Conservation (phyloP, 1,140 invertebrate species). For the Drosophila tropicalis region DNA sequence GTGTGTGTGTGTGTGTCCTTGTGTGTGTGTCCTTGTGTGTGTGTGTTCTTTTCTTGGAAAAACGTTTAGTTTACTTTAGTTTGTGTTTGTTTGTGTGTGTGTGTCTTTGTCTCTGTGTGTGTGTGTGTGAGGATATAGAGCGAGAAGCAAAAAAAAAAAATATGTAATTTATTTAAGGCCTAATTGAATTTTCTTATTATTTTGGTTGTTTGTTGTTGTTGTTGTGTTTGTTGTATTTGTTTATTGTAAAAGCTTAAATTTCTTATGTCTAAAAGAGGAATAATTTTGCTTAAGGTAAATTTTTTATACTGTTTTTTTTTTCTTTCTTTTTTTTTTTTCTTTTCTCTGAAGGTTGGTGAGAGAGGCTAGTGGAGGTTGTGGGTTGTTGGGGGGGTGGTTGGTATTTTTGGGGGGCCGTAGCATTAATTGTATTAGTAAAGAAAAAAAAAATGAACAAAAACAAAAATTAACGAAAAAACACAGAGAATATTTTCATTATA, state of each 20-base stretch:
- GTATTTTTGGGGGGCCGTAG: neutral
- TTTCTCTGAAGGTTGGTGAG: neutral
- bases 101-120: constrained; percentile 9
- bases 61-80: neutral
- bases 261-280: constrained; percentile 2
- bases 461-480: constrained; percentile 17
- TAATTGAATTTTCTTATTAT: constrained; percentile 5
- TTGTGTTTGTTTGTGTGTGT: neutral
- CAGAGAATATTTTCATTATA: constrained; percentile 45
- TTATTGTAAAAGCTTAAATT: constrained; percentile 12
- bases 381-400: neutral
- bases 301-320: neutral
- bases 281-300: constrained; percentile 7
- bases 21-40: neutral
- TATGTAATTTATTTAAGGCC: neutral
- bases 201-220: constrained; percentile 15
- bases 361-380: neutral
- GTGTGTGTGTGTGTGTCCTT: constrained; percentile 2
- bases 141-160: constrained; percentile 9
- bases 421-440: constrained; percentile 7
- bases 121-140: neutral
- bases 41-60: neutral
- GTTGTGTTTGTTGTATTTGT: neutral
- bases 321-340: neutral
- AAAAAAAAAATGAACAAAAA: constrained; percentile 13